phyloP scores from a whole-genome alignment of 2,888 invertebrate species.

The Blastobasis adustella region DNA sequence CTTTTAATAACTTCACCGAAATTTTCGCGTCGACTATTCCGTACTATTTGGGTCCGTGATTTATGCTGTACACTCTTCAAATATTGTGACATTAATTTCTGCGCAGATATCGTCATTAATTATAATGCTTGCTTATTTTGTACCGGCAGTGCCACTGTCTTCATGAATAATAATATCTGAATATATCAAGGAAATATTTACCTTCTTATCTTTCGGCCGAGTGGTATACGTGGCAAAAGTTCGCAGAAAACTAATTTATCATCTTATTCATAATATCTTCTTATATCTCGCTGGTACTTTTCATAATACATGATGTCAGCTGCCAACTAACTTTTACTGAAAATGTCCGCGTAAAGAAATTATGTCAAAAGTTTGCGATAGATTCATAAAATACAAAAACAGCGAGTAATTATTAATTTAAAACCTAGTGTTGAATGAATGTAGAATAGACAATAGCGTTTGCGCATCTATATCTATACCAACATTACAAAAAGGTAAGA shows the following conservation, averaged over 20 bases:
- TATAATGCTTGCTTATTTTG: constrained; percentile 6
- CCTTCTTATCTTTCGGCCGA: neutral
- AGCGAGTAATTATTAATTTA: too few species aligned
- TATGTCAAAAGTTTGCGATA: too few species aligned
- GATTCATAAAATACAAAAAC: too few species aligned
- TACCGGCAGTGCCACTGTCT: constrained; percentile 2
- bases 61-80: constrained; percentile 12
- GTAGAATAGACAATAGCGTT: too few species aligned
- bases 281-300: neutral
- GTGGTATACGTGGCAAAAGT: too few species aligned
- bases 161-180: constrained; percentile 10
- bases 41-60: constrained; percentile 19
- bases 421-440: too few species aligned
- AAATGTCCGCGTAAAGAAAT: too few species aligned
- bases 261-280: neutral
- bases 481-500: too few species aligned
- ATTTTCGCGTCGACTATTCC: constrained; percentile 16
- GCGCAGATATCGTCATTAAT: constrained; percentile 14
- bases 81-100: constrained; percentile 14
- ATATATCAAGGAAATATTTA: constrained; percentile 7
- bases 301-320: too few species aligned
- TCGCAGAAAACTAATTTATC: too few species aligned
- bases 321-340: too few species aligned
- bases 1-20: constrained; percentile 11
- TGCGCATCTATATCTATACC: too few species aligned